phyloP scores from a whole-genome alignment of 2,888 invertebrate genomes.

The Apodemia hepburni region DNA sequence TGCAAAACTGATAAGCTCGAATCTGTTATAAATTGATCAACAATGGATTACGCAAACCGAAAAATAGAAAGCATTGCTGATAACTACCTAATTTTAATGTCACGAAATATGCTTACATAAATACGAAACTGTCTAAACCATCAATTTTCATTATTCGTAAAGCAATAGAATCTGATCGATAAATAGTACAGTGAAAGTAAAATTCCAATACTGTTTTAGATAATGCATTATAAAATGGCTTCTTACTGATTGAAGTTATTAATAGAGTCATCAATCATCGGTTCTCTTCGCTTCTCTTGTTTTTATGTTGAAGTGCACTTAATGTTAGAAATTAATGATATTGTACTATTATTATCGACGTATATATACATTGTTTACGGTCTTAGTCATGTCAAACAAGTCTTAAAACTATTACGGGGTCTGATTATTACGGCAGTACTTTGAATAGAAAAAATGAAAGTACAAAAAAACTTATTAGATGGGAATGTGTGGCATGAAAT shows the following conservation, averaged over 20 bases:
- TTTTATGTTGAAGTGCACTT: conserved; percentile 13
- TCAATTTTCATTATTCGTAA: conserved; percentile 56
- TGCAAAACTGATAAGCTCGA: conserved; percentile 28
- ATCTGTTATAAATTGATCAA: conserved; percentile 22
- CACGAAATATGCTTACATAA: conserved; percentile 59
- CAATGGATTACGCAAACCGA: conserved; percentile 17
- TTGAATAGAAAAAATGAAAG: no score
- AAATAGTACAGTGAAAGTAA: conserved; percentile 67
- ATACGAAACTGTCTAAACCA: conserved; percentile 49
- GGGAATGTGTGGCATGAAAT: no score
- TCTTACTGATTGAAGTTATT: conserved; percentile 57
- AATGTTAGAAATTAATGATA: conserved; percentile 6
- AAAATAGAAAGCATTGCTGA: conserved; percentile 52
- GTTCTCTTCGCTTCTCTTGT: conserved; percentile 12
- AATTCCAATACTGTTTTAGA: conserved; percentile 64
- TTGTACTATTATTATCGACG: conserved; percentile 2
- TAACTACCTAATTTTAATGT: conserved; percentile 41
- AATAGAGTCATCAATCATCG: conserved; percentile 63
- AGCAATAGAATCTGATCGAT: conserved; percentile 48
- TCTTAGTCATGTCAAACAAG: no score
- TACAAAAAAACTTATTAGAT: no score
- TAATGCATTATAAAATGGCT: conserved; percentile 50
- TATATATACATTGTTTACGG: neutral
- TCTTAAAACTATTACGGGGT: no score
- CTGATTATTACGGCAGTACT: no score